Conservation (phyloP, 2,888 invertebrate species). For the Latrodectus hesperus region DNA sequence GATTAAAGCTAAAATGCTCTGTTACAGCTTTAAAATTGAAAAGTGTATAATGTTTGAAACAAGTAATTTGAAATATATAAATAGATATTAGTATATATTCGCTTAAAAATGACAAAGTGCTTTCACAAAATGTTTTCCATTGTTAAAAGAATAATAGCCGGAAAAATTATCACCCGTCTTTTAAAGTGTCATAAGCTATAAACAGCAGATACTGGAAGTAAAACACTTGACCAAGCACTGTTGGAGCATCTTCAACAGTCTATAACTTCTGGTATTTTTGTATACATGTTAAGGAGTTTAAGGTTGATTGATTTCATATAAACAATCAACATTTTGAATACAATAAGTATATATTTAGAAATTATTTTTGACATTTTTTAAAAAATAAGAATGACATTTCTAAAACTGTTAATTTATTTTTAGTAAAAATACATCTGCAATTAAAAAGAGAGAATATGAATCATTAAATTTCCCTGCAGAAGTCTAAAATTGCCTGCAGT, state of each 20-base stretch:
- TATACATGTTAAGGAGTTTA: constrained; percentile 20
- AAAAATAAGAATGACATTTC: too few species aligned
- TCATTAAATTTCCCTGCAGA: too few species aligned
- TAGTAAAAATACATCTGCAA: too few species aligned
- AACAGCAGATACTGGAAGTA: neutral
- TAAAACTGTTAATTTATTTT: too few species aligned
- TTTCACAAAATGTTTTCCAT: neutral
- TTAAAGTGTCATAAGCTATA: neutral
- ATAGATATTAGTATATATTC: too few species aligned
- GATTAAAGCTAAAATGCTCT: too few species aligned
- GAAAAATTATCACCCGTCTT: neutral
- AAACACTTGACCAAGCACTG: constrained; percentile 26
- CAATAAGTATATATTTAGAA: neutral
- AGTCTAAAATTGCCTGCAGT: too few species aligned
- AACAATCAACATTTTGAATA: constrained; percentile 19
- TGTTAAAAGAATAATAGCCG: neutral
- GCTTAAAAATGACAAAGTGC: neutral
- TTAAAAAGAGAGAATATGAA: too few species aligned
- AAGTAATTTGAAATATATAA: too few species aligned
- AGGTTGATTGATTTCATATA: constrained; percentile 7
- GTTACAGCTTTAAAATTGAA: too few species aligned
- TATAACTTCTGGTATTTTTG: constrained; percentile 20
- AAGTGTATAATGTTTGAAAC: too few species aligned
- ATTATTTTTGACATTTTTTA: too few species aligned
- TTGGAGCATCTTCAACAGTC: constrained; percentile 28